Evolutionary conservation across 1,140 invertebrate genomes (phyloP).

Genomic region (Glossosoma conforme): DNA sequence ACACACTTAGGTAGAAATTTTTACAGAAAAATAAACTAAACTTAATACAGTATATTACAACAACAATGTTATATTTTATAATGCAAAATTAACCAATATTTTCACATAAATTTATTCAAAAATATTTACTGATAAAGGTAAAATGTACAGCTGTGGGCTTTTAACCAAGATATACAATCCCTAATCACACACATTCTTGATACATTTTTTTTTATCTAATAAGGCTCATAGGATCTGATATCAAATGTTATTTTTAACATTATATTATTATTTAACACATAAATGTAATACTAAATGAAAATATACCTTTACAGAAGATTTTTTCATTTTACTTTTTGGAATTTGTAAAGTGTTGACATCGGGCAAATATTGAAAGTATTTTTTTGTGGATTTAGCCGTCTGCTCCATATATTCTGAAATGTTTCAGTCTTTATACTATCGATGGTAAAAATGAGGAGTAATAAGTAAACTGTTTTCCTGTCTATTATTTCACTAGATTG

Average conservation of each 20-base stretch:
- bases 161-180: too few species aligned
- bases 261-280: background rate
- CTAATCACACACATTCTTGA: too few species aligned
- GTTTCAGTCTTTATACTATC: too few species aligned
- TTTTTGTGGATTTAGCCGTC: slow-evolving; percentile 12
- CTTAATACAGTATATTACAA: too few species aligned
- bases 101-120: too few species aligned
- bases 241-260: background rate
- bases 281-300: background rate
- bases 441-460: too few species aligned
- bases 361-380: slow-evolving; percentile 27
- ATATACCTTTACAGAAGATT: slow-evolving; percentile 22
- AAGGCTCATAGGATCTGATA: too few species aligned
- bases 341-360: slow-evolving; percentile 20
- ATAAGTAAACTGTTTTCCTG: too few species aligned
- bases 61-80: too few species aligned
- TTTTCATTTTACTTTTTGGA: slow-evolving; percentile 22
- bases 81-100: too few species aligned
- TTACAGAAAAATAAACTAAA: background rate
- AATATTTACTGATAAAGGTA: background rate
- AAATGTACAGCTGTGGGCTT: background rate
- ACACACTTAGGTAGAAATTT: background rate
- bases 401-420: slow-evolving; percentile 17
- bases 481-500: too few species aligned
- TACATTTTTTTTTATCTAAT: too few species aligned